These are phyloP conservation scores for Trematomus bernacchii DNA, from an alignment of 2,797 vertebrate species.

Conservation along the genomic window DNA sequence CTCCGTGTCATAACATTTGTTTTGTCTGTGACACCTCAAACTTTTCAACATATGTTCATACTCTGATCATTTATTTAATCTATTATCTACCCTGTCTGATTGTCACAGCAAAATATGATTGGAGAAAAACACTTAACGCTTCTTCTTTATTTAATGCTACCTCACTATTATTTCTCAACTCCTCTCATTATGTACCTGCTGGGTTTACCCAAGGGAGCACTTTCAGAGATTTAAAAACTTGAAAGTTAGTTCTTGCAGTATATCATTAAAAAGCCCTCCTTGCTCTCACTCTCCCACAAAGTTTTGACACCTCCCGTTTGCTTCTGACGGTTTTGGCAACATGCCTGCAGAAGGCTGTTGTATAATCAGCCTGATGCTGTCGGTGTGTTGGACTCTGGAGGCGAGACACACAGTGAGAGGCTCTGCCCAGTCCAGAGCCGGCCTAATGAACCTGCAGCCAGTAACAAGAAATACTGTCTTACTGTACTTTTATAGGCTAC, in stretches of 20 bases:
- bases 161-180: constrained; percentile 16
- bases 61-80: constrained; percentile 14
- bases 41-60: constrained; percentile 3
- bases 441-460: constrained; percentile 41
- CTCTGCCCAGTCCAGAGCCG: constrained; percentile 41
- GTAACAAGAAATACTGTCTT: constrained; percentile 6
- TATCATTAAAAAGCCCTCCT: constrained; percentile 21
- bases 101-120: neutral
- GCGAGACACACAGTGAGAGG: constrained; percentile 1
- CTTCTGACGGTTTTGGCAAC: constrained; percentile 18
- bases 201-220: constrained; percentile 27
- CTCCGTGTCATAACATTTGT: neutral
- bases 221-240: constrained; percentile 35
- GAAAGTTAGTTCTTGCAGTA: constrained; percentile 20
- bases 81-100: constrained; percentile 8
- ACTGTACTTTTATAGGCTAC: neutral
- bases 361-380: constrained; percentile 53
- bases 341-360: constrained; percentile 34
- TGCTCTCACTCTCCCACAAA: neutral
- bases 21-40: neutral
- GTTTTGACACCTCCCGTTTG: constrained; percentile 49
- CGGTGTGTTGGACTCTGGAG: constrained; percentile 38
- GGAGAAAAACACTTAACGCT: constrained; percentile 11
- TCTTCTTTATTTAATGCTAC: constrained; percentile 13
- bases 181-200: constrained; percentile 26